A percentile compares a stretch with the other conserved stretches of the same genome.
Evolutionary conservation across 2,888 invertebrate genomes (phyloP).

Genomic region (Seira musarum): DNA sequence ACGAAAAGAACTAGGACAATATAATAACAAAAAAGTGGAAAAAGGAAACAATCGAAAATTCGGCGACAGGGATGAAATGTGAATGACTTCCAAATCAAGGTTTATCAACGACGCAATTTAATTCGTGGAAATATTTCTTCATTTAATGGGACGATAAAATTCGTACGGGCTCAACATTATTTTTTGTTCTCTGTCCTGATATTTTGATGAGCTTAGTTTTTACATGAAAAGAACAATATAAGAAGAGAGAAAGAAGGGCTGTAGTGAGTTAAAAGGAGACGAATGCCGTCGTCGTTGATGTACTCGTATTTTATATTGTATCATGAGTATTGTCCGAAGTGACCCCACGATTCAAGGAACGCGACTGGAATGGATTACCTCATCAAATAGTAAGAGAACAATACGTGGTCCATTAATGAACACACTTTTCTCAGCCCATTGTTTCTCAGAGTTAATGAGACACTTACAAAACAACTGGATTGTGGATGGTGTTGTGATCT

Average conservation of each 20-base stretch:
- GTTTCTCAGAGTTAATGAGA: conserved; percentile 10
- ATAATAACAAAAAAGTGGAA: too few relatives aligned
- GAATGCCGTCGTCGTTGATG: too few relatives aligned
- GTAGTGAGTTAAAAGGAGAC: too few relatives aligned
- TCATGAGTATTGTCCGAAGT: conserved; percentile 7
- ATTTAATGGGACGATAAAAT: too few relatives aligned
- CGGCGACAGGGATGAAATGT: too few relatives aligned
- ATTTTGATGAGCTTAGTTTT: conserved; percentile 11
- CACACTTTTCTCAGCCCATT: background rate
- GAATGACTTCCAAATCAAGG: too few relatives aligned
- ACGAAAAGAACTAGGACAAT: too few relatives aligned
- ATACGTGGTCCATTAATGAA: background rate
- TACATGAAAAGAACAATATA: conserved; percentile 2
- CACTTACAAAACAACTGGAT: background rate
- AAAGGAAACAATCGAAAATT: too few relatives aligned
- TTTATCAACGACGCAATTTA: too few relatives aligned
- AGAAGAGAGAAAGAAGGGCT: too few relatives aligned
- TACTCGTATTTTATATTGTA: background rate
- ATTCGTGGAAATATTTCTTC: too few relatives aligned
- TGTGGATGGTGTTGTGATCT: background rate
- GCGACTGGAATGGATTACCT: background rate
- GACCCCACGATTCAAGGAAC: background rate
- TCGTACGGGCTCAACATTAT: too few relatives aligned
- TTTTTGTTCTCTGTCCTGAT: background rate
- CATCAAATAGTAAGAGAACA: background rate